Conservation (phyloP, 2,888 invertebrate species). For the Monoplex corrugatus region DNA sequence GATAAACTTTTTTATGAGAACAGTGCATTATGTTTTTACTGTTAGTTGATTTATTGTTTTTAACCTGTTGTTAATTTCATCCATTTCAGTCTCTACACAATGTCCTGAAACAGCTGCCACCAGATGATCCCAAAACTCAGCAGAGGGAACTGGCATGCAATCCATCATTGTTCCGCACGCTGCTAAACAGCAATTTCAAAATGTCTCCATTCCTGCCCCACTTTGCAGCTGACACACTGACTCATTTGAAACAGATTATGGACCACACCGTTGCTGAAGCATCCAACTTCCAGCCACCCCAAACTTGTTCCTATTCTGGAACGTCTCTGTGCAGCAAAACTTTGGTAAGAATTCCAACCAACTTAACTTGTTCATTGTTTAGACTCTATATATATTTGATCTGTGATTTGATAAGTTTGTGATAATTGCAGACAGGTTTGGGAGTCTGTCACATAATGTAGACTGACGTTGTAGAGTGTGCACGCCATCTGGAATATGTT, state of each 20-base stretch:
- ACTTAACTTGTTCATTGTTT: too few relatives aligned
- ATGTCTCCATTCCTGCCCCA: constrained; percentile 59
- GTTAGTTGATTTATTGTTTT: neutral
- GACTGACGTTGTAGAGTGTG: too few relatives aligned
- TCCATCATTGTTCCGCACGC: constrained; percentile 64
- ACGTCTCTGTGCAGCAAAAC: too few relatives aligned
- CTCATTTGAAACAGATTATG: constrained; percentile 67
- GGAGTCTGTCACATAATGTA: too few relatives aligned
- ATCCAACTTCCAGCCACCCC: constrained; percentile 49
- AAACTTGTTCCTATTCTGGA: too few relatives aligned
- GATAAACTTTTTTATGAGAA: too few relatives aligned
- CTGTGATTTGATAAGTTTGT: too few relatives aligned
- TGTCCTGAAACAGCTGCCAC: constrained; percentile 67
- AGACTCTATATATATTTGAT: too few relatives aligned
- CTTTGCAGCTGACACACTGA: constrained; percentile 64
- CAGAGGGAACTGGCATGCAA: constrained; percentile 64
- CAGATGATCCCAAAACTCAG: constrained; percentile 70
- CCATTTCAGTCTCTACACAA: constrained; percentile 71
- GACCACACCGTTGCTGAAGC: constrained; percentile 66
- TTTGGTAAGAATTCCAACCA: too few relatives aligned
- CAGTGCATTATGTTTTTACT: too few relatives aligned
- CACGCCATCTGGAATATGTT: too few relatives aligned
- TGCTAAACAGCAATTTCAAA: constrained; percentile 69
- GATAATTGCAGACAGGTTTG: too few relatives aligned
- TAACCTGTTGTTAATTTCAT: neutral